Percentiles rank a stretch among this genome's conserved stretches.
These are phyloP conservation scores for Parauchenoglanis ngamensis DNA, from an alignment of 2,797 vertebrate genomes.

Conservation along the genomic window DNA sequence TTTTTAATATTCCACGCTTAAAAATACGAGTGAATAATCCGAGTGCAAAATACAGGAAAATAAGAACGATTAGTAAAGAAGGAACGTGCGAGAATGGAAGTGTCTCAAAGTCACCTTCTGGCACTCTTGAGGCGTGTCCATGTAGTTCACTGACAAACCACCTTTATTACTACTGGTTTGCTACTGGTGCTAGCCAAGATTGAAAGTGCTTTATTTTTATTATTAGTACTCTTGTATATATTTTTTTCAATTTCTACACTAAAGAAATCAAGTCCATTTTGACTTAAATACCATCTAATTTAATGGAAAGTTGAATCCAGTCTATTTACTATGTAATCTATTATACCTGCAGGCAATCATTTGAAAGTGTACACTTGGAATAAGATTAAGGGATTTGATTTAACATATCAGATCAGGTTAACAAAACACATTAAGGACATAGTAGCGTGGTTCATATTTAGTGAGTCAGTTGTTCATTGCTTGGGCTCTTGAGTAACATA, in stretches of 20 bases:
- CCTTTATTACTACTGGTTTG: constrained; percentile 6
- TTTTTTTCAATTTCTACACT: neutral
- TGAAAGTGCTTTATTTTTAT: neutral
- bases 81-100: constrained; percentile 25
- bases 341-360: neutral
- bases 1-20: neutral
- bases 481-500: neutral
- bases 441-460: neutral
- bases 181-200: neutral
- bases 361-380: neutral
- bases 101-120: constrained; percentile 78
- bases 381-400: constrained; percentile 25
- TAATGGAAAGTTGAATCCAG: neutral
- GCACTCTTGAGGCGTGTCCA: constrained; percentile 48
- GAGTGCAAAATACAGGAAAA: neutral
- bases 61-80: neutral
- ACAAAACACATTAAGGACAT: neutral
- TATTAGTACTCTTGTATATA: neutral
- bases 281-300: neutral
- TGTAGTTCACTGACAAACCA: constrained; percentile 12
- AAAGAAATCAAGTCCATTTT: neutral
- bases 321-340: constrained; percentile 3
- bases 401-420: neutral
- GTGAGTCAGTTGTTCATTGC: neutral
- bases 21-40: neutral